Base-by-base conservation (phyloP, 1,140 invertebrate species). In the Andrena cerasifolii region DNA sequence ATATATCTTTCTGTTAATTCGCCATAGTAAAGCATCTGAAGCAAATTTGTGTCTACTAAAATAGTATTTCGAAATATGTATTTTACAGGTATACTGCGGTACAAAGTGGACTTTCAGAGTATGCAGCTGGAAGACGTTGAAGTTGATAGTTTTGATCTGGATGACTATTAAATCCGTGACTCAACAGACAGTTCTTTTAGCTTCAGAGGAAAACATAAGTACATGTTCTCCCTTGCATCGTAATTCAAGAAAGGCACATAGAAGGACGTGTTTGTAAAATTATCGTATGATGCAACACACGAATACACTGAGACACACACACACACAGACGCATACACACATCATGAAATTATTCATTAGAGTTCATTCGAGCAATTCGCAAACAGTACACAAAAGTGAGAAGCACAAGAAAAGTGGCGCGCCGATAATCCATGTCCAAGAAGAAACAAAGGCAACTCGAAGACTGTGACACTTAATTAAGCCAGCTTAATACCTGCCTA, bases 61-160 rank as follows among this genome's bases (percentile, higher is more conserved):
- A 26, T 59, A 43, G 26, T 71, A 63, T 81, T 76, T 54, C 43
- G 16, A 47, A 74, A 68, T 43, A 26, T 87, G 78, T 88, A 86
- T 90, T 93, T 94, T 94, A 18, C 94, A 99, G 98, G 98, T 91
- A 96, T 99, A 88, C 95, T 99, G 86, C 97, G 99, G 81, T 99
- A 99, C 95, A 98, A 99, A 94, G 98, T 99, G 84, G 99, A 99
- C 94, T 98, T 99, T 95, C 98, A 99, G 91, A 97, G 96, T 90
- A 95, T 99, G 95, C 98, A 99, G 91, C 94, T 97, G 86, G 96
- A 98, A 86, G 97, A 98, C 65, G 94, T 96, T 87, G 96, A 97
- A 84, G 94, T 94, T 76, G 96, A 97, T 88, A 96, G 97, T 84
- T 97, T 96, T 93, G 97, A 99, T 93, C 94, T 98, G 91, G 98